Evolutionary conservation across 2,888 invertebrate species (phyloP).

Genomic region (Deladenus siricidicola): DNA sequence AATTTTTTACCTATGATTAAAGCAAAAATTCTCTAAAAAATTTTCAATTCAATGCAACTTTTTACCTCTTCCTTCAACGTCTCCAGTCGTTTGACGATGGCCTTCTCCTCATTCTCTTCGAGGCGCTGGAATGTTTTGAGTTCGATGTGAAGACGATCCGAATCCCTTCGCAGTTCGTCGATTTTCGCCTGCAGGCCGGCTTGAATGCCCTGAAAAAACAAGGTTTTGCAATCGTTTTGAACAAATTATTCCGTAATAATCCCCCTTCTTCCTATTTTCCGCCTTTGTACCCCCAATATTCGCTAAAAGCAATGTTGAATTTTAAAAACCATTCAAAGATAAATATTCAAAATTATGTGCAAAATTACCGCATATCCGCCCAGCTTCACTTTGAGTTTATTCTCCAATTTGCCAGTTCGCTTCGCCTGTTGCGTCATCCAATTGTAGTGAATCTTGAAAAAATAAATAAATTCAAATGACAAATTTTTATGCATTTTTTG

Average conservation of each 20-base stretch:
- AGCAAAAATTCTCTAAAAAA: too few species aligned
- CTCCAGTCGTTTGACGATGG: constrained; percentile 65
- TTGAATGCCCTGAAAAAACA: constrained; percentile 58
- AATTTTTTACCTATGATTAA: too few species aligned
- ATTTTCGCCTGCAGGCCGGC: constrained; percentile 63
- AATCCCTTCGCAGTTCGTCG: constrained; percentile 65
- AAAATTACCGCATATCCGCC: constrained; percentile 81
- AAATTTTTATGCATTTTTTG: too few species aligned
- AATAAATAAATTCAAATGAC: constrained; percentile 3
- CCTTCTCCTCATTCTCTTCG: constrained; percentile 78
- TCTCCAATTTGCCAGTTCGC: constrained; percentile 91
- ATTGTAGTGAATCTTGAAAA: constrained; percentile 67
- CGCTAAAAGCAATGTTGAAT: too few species aligned
- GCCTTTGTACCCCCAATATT: too few species aligned
- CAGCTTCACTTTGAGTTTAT: constrained; percentile 87
- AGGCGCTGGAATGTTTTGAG: constrained; percentile 42
- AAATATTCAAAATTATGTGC: too few species aligned
- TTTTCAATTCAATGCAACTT: too few species aligned
- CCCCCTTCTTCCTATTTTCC: too few species aligned
- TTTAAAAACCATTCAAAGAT: too few species aligned
- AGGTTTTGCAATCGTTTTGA: too few species aligned
- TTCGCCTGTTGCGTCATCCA: constrained; percentile 97
- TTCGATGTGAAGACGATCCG: constrained; percentile 80
- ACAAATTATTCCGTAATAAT: too few species aligned
- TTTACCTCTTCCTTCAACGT: constrained; percentile 38